These are phyloP conservation scores for Hypanus sabinus DNA, from an alignment of 2,113 vertebrate genomes.

Conservation along the genomic window DNA sequence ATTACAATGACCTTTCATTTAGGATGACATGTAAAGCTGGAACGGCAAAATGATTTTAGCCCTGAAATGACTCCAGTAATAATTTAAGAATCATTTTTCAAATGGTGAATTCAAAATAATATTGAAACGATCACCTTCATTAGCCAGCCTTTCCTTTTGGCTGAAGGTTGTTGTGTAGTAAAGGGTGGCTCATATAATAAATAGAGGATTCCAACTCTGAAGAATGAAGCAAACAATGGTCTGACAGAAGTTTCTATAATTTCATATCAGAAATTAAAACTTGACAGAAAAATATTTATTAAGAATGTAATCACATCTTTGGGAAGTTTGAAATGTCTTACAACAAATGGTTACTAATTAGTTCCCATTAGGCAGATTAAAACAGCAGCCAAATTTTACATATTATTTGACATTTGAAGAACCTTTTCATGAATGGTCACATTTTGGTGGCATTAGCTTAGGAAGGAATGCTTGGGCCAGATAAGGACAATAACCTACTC, in stretches of 20 bases:
- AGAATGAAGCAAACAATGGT: background rate
- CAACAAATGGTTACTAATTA: background rate
- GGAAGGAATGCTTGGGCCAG: background rate
- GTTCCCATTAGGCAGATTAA: background rate
- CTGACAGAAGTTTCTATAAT: background rate
- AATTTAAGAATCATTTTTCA: no score
- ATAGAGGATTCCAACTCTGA: background rate
- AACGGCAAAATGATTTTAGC: no score
- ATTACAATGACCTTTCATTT: no score
- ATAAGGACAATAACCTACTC: background rate
- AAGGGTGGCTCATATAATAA: background rate
- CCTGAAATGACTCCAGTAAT: no score
- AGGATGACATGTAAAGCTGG: no score
- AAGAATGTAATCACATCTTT: background rate
- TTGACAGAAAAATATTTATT: background rate
- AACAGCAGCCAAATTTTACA: background rate
- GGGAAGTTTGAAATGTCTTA: background rate
- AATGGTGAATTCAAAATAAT: background rate
- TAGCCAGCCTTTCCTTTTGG: background rate
- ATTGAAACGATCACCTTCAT: background rate
- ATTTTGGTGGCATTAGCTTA: background rate
- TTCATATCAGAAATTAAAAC: background rate
- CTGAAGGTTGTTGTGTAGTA: background rate
- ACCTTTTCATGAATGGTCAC: background rate
- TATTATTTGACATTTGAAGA: background rate